phyloP scores from a whole-genome alignment of 2,113 vertebrate species.

The Phyllopteryx taeniolatus region DNA sequence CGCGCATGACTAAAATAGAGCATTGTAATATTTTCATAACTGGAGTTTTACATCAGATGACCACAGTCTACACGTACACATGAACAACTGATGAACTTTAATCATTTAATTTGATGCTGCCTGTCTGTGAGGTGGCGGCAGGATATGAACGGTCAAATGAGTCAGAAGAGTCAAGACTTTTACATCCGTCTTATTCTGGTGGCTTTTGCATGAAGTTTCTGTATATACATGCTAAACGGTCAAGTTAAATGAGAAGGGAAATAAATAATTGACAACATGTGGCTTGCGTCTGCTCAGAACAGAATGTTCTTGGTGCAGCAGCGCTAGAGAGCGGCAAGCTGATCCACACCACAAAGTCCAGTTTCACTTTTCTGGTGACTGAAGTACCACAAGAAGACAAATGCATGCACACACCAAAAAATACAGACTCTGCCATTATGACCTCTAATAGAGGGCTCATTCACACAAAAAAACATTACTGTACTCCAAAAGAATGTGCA shows the following conservation, averaged over 20 bases:
- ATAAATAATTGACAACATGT: constrained; percentile 66
- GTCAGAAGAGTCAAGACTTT: constrained; percentile 15
- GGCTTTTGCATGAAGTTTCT: neutral
- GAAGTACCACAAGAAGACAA: neutral
- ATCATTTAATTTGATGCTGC: constrained; percentile 5
- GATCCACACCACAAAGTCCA: constrained; percentile 38
- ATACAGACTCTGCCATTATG: constrained; percentile 1
- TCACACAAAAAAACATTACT: neutral
- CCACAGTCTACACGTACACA: neutral
- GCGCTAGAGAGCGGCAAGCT: constrained; percentile 26
- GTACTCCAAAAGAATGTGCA: neutral
- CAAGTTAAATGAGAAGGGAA: constrained; percentile 31
- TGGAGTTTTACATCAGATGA: constrained; percentile 2
- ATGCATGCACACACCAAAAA: neutral
- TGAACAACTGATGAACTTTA: constrained; percentile 20
- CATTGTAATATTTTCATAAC: neutral
- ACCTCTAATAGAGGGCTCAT: constrained; percentile 8
- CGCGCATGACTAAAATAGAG: constrained; percentile 11
- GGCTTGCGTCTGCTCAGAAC: constrained; percentile 52
- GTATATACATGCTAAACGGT: neutral
- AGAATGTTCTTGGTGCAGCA: constrained; percentile 64
- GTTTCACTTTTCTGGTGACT: constrained; percentile 27
- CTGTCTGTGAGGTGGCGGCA: constrained; percentile 2
- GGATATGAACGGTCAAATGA: constrained; percentile 14
- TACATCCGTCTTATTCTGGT: constrained; percentile 10